phyloP scores from a whole-genome alignment of 2,888 invertebrate genomes.

The Toxonevra muliebris region DNA sequence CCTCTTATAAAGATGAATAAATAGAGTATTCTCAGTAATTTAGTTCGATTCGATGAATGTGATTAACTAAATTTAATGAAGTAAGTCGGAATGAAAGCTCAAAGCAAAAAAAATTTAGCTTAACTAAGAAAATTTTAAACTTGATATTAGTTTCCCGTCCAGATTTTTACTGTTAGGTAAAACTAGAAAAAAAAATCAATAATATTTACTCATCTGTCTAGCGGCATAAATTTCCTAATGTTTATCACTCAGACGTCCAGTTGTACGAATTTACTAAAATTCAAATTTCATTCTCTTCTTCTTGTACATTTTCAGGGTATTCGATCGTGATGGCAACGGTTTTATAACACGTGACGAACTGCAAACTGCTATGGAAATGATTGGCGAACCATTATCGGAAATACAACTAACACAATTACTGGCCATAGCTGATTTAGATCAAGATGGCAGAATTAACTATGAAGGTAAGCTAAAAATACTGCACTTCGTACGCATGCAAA shows the following conservation, averaged over 20 bases:
- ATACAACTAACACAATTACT: slow-evolving; percentile 79
- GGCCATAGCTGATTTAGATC: slow-evolving; percentile 79
- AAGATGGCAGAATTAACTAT: slow-evolving; percentile 83
- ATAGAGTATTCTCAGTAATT: no score
- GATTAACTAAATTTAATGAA: no score
- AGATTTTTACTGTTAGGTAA: no score
- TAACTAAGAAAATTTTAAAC: no score
- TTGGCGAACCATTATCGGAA: slow-evolving; percentile 80
- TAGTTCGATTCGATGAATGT: no score
- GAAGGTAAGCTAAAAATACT: slow-evolving; percentile 71
- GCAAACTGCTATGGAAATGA: slow-evolving; percentile 82
- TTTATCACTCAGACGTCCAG: slow-evolving; percentile 2
- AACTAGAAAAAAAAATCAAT: no score
- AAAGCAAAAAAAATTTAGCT: no score
- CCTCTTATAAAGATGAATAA: no score
- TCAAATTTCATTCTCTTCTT: slow-evolving; percentile 9
- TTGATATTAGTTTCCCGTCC: no score
- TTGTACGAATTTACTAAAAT: slow-evolving; percentile 1
- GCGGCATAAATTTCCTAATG: neutral
- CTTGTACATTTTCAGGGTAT: slow-evolving; percentile 70
- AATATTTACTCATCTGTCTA: no score
- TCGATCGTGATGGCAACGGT: slow-evolving; percentile 90
- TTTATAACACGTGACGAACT: slow-evolving; percentile 86
- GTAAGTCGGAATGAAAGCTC: no score
- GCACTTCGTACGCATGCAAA: no score